phyloP scores from a whole-genome alignment of 2,888 invertebrate species.

The Penaeus monodon region DNA sequence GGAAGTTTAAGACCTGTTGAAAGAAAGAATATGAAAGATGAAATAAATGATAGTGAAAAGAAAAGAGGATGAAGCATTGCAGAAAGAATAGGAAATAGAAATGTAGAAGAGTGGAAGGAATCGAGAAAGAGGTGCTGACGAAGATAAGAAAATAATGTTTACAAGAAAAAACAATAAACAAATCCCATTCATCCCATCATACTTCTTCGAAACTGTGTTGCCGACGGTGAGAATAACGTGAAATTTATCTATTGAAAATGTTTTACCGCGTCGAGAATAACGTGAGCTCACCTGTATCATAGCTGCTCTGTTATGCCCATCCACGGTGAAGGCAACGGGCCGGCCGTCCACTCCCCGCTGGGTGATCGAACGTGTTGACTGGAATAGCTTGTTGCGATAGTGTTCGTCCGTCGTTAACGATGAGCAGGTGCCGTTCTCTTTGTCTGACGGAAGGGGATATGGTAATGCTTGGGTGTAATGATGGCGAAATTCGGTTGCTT shows the following conservation, averaged over 20 bases:
- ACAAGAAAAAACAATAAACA: background rate
- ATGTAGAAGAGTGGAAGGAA: background rate
- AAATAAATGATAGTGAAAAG: no score
- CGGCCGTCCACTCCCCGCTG: constrained; percentile 39
- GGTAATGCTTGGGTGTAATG: background rate
- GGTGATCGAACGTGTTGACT: constrained; percentile 31
- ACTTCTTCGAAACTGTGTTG: background rate
- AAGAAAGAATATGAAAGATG: background rate
- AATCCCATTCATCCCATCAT: background rate
- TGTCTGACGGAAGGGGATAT: constrained; percentile 16
- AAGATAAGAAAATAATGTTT: background rate
- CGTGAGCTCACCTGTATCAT: constrained; percentile 48
- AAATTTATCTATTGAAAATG: no score
- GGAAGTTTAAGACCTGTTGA: constrained; percentile 57
- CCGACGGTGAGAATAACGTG: background rate
- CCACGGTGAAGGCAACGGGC: constrained; percentile 48
- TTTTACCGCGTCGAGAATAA: no score
- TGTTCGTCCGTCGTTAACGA: constrained; percentile 26
- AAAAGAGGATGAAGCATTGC: no score
- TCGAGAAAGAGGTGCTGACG: background rate
- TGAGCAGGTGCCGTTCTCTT: constrained; percentile 27
- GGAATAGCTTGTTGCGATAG: constrained; percentile 49
- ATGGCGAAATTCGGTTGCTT: background rate
- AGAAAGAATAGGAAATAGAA: background rate
- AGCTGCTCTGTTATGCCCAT: constrained; percentile 55